A percentile compares a stretch with the other conserved stretches of the same genome.
Evolutionary conservation across 2,113 vertebrate genomes (phyloP).

Genomic region (Hoplias malabaricus): DNA sequence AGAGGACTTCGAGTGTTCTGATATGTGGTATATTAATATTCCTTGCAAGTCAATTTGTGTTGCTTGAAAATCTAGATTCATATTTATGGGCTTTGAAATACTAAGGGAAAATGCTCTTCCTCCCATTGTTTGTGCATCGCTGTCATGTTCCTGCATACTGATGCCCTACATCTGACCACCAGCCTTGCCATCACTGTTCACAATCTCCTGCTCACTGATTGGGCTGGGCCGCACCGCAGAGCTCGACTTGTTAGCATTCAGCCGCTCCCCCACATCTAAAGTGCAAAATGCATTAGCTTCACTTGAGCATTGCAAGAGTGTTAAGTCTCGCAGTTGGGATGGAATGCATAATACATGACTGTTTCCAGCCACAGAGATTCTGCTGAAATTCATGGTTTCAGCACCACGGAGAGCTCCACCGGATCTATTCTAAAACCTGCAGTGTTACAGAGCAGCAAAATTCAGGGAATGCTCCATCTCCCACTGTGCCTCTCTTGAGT

Average conservation of each 20-base stretch:
- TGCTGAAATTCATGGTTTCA: slow-evolving; percentile 67
- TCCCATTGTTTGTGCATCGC: not conserved
- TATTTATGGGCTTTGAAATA: not conserved
- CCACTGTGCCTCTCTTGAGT: not conserved
- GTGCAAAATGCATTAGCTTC: slow-evolving; percentile 56
- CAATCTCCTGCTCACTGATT: not conserved
- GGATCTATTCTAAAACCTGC: slow-evolving; percentile 3
- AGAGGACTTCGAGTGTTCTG: not conserved
- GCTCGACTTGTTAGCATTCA: slow-evolving; percentile 56
- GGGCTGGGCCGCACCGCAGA: not conserved
- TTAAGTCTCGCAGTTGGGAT: slow-evolving; percentile 57
- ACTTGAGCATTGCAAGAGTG: slow-evolving; percentile 52
- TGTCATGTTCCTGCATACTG: slow-evolving; percentile 8
- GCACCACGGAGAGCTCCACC: slow-evolving; percentile 78
- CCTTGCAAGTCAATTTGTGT: not conserved
- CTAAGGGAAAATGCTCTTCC: not conserved
- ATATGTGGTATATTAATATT: not conserved
- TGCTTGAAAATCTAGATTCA: not conserved
- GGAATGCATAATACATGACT: slow-evolving; percentile 51
- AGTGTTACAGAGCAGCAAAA: slow-evolving; percentile 23
- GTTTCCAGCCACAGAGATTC: slow-evolving; percentile 50
- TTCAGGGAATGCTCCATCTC: not conserved
- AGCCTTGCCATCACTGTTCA: not conserved
- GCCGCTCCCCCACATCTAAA: slow-evolving; percentile 44
- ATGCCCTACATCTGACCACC: slow-evolving; percentile 4